A percentile compares a stretch with the other conserved stretches of the same genome.
Evolutionary conservation across 2,797 vertebrate species (phyloP).

Genomic region (Amniataba percoides): DNA sequence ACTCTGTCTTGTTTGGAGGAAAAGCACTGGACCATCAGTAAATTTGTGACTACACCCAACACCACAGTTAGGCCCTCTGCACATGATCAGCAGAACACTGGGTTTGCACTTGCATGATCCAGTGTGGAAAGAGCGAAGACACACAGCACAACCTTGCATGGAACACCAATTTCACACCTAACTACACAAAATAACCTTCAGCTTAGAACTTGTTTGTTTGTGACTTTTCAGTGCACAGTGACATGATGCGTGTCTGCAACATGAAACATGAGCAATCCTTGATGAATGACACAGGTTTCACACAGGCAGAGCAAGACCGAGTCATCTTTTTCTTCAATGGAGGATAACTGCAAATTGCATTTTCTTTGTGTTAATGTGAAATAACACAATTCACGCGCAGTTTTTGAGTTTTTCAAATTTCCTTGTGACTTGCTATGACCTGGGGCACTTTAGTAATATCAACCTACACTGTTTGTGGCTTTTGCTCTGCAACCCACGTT

Average conservation of each 20-base stretch:
- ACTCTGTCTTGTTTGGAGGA: slow-evolving; percentile 3
- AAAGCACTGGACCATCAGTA: neutral
- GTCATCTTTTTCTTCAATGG: neutral
- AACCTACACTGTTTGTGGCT: neutral
- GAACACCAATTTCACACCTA: slow-evolving; percentile 9
- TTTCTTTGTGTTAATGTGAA: neutral
- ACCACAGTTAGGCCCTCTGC: slow-evolving; percentile 1
- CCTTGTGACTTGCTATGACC: neutral
- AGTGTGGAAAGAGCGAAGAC: neutral
- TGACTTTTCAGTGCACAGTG: neutral
- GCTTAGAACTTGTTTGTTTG: neutral
- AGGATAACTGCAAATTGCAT: neutral
- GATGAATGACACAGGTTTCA: neutral
- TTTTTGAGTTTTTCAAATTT: neutral
- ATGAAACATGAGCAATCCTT: neutral
- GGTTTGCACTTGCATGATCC: neutral
- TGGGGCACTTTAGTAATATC: neutral
- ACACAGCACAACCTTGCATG: neutral
- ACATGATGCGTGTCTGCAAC: neutral
- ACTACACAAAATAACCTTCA: neutral
- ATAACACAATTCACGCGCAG: neutral
- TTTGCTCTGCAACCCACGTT: neutral
- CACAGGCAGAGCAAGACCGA: neutral
- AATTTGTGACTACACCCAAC: slow-evolving; percentile 7
- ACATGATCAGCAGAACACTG: neutral